Percentiles rank a stretch among this genome's conserved stretches.
phyloP scores from a whole-genome alignment of 2,797 vertebrate species.

The Chaenodraco wilsoni region DNA sequence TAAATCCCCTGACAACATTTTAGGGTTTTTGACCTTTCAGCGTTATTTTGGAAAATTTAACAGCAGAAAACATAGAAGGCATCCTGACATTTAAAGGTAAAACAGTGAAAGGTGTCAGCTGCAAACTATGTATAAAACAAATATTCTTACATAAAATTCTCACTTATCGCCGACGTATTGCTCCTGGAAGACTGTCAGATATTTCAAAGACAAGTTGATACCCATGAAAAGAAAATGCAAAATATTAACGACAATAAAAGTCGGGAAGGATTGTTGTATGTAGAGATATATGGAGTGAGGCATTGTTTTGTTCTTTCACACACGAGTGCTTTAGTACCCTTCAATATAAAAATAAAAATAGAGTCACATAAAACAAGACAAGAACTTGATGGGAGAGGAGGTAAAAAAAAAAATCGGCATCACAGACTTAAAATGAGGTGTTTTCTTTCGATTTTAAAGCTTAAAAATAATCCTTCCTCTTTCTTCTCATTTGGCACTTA shows the following conservation, averaged over 20 bases:
- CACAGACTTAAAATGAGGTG: constrained; percentile 28
- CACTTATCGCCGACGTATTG: neutral
- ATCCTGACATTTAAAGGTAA: constrained; percentile 32
- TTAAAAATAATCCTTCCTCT: neutral
- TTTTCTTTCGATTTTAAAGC: constrained; percentile 14
- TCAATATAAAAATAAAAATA: constrained; percentile 41
- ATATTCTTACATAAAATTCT: neutral
- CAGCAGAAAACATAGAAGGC: constrained; percentile 46
- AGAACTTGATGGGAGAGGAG: constrained; percentile 35
- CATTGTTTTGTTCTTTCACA: constrained; percentile 43
- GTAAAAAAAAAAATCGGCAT: constrained; percentile 54
- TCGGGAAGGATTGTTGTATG: constrained; percentile 21
- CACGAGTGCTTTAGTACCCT: constrained; percentile 59
- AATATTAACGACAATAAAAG: constrained; percentile 8
- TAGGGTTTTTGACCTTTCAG: constrained; percentile 29
- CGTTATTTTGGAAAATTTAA: constrained; percentile 27
- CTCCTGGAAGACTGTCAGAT: constrained; percentile 11
- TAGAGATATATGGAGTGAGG: constrained; percentile 14
- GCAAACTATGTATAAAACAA: constrained; percentile 28
- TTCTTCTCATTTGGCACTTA: constrained; percentile 21
- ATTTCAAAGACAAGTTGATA: constrained; percentile 5
- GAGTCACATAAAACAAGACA: constrained; percentile 37
- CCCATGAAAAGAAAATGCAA: constrained; percentile 27
- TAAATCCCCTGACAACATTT: neutral
- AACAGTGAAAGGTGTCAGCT: constrained; percentile 29